Conservation (phyloP, 2,113 vertebrate species). For the Lagopus muta region DNA sequence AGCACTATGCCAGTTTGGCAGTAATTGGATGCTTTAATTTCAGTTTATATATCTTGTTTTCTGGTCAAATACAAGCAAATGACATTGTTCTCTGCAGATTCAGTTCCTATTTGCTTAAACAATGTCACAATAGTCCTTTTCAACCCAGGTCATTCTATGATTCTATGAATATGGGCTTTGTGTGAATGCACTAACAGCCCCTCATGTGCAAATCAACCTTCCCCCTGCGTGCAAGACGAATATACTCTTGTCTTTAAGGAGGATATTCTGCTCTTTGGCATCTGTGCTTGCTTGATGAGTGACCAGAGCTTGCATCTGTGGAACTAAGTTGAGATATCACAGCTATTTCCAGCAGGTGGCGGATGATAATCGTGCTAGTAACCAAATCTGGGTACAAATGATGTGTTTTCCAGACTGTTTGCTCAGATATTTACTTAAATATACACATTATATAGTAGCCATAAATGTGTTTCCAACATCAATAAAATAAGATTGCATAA, state of each 20-base stretch:
- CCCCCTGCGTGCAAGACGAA: not conserved
- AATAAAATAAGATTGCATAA: constrained; percentile 28
- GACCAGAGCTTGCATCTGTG: not conserved
- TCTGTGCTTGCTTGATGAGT: not conserved
- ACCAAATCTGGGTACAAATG: constrained; percentile 19
- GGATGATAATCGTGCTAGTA: constrained; percentile 18
- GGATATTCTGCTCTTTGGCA: not conserved
- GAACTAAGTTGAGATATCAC: not conserved
- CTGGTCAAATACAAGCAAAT: not conserved
- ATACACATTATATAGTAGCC: not conserved
- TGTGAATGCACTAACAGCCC: not conserved
- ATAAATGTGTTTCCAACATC: constrained; percentile 17
- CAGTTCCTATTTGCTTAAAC: not conserved
- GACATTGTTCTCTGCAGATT: not conserved
- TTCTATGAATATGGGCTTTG: not conserved
- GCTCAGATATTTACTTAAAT: constrained; percentile 38
- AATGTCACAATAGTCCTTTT: not conserved
- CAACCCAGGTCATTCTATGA: no score
- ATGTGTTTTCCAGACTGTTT: constrained; percentile 31
- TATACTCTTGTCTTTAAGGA: not conserved
- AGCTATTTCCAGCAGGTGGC: constrained; percentile 68
- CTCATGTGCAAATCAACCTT: not conserved
- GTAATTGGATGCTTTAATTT: not conserved
- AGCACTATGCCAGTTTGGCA: not conserved
- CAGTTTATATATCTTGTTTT: not conserved